Evolutionary conservation across 2,888 invertebrate species (phyloP), one percentile per base, ranked within the genome.

Genomic region (Acleris cristana): DNA sequence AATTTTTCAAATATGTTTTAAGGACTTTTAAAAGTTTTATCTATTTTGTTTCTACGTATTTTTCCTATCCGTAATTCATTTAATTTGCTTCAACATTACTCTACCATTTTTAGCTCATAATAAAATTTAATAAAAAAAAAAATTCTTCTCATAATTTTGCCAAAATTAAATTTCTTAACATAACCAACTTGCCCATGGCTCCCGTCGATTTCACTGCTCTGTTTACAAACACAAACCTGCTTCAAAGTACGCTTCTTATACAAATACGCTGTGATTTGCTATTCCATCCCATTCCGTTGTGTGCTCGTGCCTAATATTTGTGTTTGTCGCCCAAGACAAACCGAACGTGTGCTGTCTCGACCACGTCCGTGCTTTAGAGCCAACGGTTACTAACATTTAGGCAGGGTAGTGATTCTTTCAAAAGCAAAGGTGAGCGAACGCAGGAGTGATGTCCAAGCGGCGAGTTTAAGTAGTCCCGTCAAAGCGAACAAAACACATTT

Each of bases 221-320:
- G 84, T 89, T 88, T 85, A 88, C 88, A 81, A 82, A 84, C 81
- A 84, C 82, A 80, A 83, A 82, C 84, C 81, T 76, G 84, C 80
- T 79, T 84, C 85, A 79, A 84, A 87, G 86, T 87, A 85, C 83
- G 83, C 83, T 83, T 82, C 85, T 83, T 86, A 79, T 76, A 83
- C 85, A 90, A 90, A 90, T 84, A 88, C 77, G 73, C 79, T 78
- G 84, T 85, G 88, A 88, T 90, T 90, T 90, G 89, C 89, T 90
- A 90, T 90, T 90, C 88, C 86, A 90, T 90, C 90, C 88, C 86
- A 85, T 84, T 82, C 81, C 78, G 78, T 79, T 85, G 86, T 82
- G 88, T 87, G 88, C 85, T 85, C 83, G 76, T 75, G 81, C 78
- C 84, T 81, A 86, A 89, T 90, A 90, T 92, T 91, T 91, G 89